phyloP scores from a whole-genome alignment of 2,797 vertebrate species.

The Phoeniculus purpureus region DNA sequence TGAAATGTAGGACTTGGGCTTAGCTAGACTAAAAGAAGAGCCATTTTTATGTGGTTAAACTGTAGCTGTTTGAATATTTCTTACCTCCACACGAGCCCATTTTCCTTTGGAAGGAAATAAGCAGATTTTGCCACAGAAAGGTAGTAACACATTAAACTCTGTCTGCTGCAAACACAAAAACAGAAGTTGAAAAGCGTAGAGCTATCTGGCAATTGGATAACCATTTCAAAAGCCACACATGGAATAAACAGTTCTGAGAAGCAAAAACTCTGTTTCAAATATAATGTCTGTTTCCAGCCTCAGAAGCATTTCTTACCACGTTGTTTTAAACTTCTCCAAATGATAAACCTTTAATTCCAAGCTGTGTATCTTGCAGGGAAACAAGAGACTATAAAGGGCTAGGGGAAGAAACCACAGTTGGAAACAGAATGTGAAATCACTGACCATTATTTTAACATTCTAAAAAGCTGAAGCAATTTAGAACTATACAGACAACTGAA shows the following conservation, averaged over 20 bases:
- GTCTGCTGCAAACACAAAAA: conserved; percentile 76
- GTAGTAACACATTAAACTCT: conserved; percentile 84
- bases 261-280: background rate
- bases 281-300: background rate
- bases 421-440: background rate
- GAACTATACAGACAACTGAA: background rate
- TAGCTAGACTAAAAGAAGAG: background rate
- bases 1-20: background rate
- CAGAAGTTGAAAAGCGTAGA: background rate
- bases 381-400: background rate
- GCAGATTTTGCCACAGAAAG: conserved; percentile 91
- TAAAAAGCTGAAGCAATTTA: background rate
- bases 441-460: background rate
- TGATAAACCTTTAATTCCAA: background rate
- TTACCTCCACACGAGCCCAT: conserved; percentile 92
- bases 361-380: background rate
- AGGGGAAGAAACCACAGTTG: background rate
- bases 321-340: background rate
- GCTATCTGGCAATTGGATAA: background rate
- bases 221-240: background rate
- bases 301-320: background rate
- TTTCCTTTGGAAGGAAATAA: conserved; percentile 87
- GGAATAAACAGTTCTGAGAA: background rate
- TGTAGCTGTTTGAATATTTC: background rate
- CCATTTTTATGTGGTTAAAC: background rate